A percentile compares a stretch with the other conserved stretches of the same genome.
Conservation (phyloP, 2,797 vertebrate genomes). For the Pelodytes ibericus region DNA sequence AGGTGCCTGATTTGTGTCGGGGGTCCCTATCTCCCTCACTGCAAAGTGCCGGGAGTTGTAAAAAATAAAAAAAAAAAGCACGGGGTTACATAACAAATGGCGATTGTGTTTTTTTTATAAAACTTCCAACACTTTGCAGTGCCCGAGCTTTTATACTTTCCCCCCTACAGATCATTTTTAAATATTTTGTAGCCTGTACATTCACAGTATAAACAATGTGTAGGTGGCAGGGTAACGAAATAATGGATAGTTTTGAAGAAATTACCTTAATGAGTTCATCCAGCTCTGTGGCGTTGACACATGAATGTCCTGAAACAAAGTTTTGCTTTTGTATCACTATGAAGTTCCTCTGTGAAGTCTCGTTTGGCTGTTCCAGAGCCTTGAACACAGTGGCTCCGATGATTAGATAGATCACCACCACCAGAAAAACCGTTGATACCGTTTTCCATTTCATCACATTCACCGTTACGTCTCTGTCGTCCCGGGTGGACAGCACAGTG, state of each 20-base stretch:
- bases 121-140: not conserved
- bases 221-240: too few relatives aligned
- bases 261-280: constrained; percentile 93
- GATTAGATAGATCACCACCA: constrained; percentile 95
- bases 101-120: too few relatives aligned
- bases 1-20: too few relatives aligned
- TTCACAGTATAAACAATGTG: too few relatives aligned
- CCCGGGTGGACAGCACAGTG: constrained; percentile 82
- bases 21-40: too few relatives aligned
- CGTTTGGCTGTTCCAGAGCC: constrained; percentile 92
- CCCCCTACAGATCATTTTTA: too few relatives aligned
- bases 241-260: too few relatives aligned
- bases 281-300: constrained; percentile 90
- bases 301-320: constrained; percentile 86
- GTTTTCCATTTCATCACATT: constrained; percentile 99
- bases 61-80: too few relatives aligned
- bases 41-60: too few relatives aligned
- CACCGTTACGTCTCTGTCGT: constrained; percentile 82
- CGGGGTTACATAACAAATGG: too few relatives aligned
- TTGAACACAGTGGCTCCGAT: constrained; percentile 94
- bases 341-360: constrained; percentile 85
- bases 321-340: constrained; percentile 88
- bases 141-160: not conserved
- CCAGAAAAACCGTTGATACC: constrained; percentile 92
- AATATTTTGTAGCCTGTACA: too few relatives aligned